A percentile compares a stretch with the other conserved stretches of the same genome.
Conservation (phyloP, 2,888 invertebrate genomes). For the Hylaea fasciaria region DNA sequence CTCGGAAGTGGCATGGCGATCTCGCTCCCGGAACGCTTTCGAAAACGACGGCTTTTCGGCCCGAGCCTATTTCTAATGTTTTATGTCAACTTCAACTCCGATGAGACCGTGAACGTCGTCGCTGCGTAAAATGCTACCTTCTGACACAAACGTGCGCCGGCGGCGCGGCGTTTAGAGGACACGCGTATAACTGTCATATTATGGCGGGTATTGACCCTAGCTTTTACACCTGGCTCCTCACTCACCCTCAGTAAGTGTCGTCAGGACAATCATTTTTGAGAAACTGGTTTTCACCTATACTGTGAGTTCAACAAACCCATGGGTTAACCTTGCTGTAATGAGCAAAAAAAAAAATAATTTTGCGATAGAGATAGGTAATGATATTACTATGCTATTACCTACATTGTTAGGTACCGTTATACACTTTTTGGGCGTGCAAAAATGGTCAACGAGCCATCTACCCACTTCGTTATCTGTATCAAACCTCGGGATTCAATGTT, state of each 20-base stretch:
- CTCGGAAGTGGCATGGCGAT: constrained; percentile 65
- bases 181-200: constrained; percentile 50
- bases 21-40: constrained; percentile 62
- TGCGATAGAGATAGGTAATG: not conserved
- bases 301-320: constrained; percentile 38
- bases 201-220: constrained; percentile 62
- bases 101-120: constrained; percentile 48
- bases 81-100: constrained; percentile 83
- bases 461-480: constrained; percentile 44
- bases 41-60: constrained; percentile 41
- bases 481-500: constrained; percentile 14
- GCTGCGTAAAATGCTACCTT: constrained; percentile 8
- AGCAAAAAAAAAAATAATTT: not conserved
- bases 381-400: not conserved
- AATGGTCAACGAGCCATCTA: constrained; percentile 20
- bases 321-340: constrained; percentile 11
- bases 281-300: constrained; percentile 47
- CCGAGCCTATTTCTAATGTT: constrained; percentile 50
- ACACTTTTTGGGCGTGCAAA: constrained; percentile 8
- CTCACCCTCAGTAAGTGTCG: constrained; percentile 29
- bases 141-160: not conserved
- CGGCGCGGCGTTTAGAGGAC: constrained; percentile 12
- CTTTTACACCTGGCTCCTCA: constrained; percentile 56
- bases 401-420: constrained; percentile 8
- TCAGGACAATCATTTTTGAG: constrained; percentile 36